Conservation (phyloP, 2,888 invertebrate species). For the Plebejus argus region DNA sequence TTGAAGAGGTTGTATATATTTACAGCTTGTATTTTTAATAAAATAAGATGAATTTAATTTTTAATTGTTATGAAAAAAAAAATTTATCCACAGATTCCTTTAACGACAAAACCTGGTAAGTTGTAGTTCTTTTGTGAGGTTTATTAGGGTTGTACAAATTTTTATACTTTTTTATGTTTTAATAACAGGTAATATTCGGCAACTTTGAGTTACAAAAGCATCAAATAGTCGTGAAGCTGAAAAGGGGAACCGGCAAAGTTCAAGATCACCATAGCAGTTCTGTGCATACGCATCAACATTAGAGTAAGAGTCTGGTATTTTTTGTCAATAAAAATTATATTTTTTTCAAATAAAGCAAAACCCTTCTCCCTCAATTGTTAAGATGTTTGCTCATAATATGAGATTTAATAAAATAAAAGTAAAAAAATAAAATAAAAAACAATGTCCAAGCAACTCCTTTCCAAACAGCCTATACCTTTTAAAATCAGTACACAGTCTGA, state of each 20-base stretch:
- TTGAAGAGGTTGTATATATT: slow-evolving; percentile 72
- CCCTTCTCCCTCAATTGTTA: slow-evolving; percentile 49
- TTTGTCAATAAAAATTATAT: slow-evolving; percentile 67
- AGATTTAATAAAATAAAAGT: slow-evolving; percentile 47
- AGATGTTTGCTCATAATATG: slow-evolving; percentile 48
- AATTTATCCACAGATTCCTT: slow-evolving; percentile 53
- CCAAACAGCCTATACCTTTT: slow-evolving; percentile 51
- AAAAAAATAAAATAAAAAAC: slow-evolving; percentile 45
- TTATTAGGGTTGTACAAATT: slow-evolving; percentile 46
- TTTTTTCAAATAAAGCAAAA: slow-evolving; percentile 45
- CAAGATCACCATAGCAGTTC: slow-evolving; percentile 35
- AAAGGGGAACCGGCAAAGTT: neutral
- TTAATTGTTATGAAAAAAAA: slow-evolving; percentile 63
- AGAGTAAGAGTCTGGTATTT: slow-evolving; percentile 79
- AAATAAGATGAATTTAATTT: slow-evolving; percentile 66
- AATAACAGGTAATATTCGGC: slow-evolving; percentile 60
- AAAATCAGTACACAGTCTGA: slow-evolving; percentile 46
- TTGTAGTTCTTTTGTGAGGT: slow-evolving; percentile 57
- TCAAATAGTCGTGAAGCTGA: neutral
- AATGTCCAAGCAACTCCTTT: slow-evolving; percentile 49
- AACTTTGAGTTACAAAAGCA: neutral
- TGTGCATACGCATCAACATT: slow-evolving; percentile 54
- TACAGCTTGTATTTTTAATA: slow-evolving; percentile 70
- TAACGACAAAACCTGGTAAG: slow-evolving; percentile 59
- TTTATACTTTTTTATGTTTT: slow-evolving; percentile 49